Evolutionary conservation across 2,797 vertebrate species (phyloP).

Genomic region (Cyclura pinguis): DNA sequence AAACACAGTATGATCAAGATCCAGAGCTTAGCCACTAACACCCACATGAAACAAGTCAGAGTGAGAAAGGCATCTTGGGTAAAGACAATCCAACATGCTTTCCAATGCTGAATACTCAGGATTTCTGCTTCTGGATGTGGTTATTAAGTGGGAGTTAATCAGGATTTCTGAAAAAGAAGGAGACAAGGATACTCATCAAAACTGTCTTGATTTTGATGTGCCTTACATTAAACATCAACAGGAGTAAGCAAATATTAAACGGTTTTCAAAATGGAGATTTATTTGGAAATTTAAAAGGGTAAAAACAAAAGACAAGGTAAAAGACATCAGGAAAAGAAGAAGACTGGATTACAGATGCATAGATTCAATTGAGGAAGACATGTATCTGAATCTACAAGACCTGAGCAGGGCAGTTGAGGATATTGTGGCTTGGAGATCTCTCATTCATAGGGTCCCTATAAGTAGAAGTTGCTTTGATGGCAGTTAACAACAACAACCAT

Average conservation of each 20-base stretch:
- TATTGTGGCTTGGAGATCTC: too few species aligned
- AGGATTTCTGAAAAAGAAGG: neutral
- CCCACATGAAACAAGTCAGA: constrained; percentile 21
- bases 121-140: neutral
- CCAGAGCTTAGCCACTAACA: neutral
- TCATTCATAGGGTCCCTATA: too few species aligned
- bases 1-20: neutral
- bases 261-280: neutral
- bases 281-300: neutral
- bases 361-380: too few species aligned
- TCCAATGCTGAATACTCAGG: neutral
- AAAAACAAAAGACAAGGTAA: too few species aligned
- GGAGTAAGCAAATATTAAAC: neutral
- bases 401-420: too few species aligned
- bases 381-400: too few species aligned
- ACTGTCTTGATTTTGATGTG: neutral
- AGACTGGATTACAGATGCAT: too few species aligned
- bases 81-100: constrained; percentile 20
- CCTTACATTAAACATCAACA: neutral
- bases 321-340: too few species aligned
- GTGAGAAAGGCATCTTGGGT: constrained; percentile 20
- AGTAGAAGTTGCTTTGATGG: too few species aligned
- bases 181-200: neutral
- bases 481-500: too few species aligned
- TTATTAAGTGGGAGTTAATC: neutral